phyloP scores from a whole-genome alignment of 2,113 vertebrate genomes.

The Phylloscopus whistleri region DNA sequence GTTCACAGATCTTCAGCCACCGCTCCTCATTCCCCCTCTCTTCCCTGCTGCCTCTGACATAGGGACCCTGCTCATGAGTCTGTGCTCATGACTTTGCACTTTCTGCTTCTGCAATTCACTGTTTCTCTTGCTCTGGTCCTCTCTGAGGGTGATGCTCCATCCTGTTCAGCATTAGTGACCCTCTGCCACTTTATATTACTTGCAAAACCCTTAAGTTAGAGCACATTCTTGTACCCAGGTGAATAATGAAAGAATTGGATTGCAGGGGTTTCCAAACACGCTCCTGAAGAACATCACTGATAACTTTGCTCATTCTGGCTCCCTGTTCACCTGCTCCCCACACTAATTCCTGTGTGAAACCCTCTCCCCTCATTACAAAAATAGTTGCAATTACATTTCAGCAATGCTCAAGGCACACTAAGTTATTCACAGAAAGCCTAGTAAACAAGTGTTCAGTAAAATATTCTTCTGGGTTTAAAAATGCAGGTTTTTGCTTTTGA shows the following conservation, averaged over 20 bases:
- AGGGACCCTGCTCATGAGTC: not conserved
- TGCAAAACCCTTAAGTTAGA: not conserved
- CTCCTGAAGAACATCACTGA: not conserved
- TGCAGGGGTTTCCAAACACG: fast-evolving
- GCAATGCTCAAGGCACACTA: not conserved
- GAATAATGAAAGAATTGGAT: not conserved
- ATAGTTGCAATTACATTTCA: not conserved
- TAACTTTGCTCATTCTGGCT: not conserved
- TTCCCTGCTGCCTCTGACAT: not conserved
- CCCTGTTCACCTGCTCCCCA: not conserved
- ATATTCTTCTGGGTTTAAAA: not conserved
- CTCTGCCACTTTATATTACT: not conserved
- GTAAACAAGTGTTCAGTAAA: not conserved
- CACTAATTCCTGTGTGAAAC: not conserved
- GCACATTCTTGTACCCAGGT: not conserved
- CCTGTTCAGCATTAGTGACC: not conserved
- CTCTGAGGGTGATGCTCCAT: not conserved
- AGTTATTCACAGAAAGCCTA: not conserved
- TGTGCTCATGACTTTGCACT: not conserved
- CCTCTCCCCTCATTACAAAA: not conserved
- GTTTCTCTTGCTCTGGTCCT: not conserved
- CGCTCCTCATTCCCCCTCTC: not conserved
- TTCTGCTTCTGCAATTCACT: not conserved
- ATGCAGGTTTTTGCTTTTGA: not conserved
- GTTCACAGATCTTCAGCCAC: not conserved